phyloP scores from a whole-genome alignment of 2,113 vertebrate genomes.

The Bos taurus region ARS-UCD2.0 NC_037330.1:109996001-109996500 shows the following conservation, averaged over 20 bases:
- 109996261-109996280: background rate
- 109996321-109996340: background rate
- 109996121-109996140: background rate
- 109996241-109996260: background rate
- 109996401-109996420: background rate
- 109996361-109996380: background rate
- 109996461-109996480: background rate
- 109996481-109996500: background rate
- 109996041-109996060: background rate
- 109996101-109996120: background rate
- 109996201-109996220: background rate
- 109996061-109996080: background rate
- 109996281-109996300: background rate
- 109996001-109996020: background rate
- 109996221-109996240: background rate
- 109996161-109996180: background rate
- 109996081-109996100: background rate
- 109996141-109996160: background rate
- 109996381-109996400: background rate
- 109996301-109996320: background rate
- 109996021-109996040: background rate
- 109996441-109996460: background rate
- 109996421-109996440: background rate
- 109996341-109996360: background rate
- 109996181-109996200: background rate